Evolutionary conservation across 2,113 vertebrate species (phyloP), one percentile per base, ranked within the genome.

Genomic region (Raphicerus campestris): DNA sequence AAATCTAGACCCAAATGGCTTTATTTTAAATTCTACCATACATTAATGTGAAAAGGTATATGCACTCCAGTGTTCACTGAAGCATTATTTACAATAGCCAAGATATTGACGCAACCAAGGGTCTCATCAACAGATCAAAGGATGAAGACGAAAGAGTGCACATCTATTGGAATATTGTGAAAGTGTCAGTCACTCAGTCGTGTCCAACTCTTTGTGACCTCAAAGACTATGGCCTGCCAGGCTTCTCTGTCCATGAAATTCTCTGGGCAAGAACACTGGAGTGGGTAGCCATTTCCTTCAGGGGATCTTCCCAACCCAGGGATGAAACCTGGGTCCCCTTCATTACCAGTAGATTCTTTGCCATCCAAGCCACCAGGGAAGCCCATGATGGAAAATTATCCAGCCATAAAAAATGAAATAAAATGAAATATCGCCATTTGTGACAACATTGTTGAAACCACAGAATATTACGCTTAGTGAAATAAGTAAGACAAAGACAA

Each of bases 1-100:
- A 42, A 73, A 26, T 20, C 49, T 26, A 87, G 47, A 28, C 49
- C 11, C 55, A 92, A 7, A 87, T 56, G 28, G 26, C 19, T 96
- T 87, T 78, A 78, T 83, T 89, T 56, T 77, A 39, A 94, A 78
- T 78, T 77, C 39, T 88, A 88, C 39, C 47, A 39, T 55, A 47
- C 2, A 83, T 89, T 58, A n/a, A n/a, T n/a, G 19, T n/a, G 47
- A 53, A 81, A 81, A 81, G 78, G 51, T n/a, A 53, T 22, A 53
- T 51, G 77, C 32, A 53, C 32, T 53, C 47, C 32, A 35, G 20
- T 81, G 19, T n/a, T 53, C 30, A 53, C 10, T 81, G 47, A 20
- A 53, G 78, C 19, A 14, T 24, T 81, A 53, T 81, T 81, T 24
- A 53, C 6, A 13, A 81, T 53, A 53, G 49, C 78, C 78, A 53